phyloP scores from a whole-genome alignment of 2,888 invertebrate species.

The Venusia cambrica region DNA sequence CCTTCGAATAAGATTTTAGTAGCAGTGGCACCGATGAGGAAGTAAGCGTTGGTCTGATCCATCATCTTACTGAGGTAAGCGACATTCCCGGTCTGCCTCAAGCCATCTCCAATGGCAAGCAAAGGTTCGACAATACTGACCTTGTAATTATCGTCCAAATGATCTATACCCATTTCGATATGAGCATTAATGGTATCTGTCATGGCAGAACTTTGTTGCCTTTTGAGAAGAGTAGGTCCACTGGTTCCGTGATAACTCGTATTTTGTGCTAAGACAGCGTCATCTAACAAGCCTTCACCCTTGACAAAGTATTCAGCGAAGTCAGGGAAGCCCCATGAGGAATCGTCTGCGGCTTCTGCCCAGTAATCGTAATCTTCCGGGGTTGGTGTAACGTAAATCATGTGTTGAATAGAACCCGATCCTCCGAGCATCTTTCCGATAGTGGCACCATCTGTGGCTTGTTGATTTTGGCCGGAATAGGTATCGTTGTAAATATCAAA shows the following conservation, averaged over 20 bases:
- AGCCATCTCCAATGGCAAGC: constrained; percentile 23
- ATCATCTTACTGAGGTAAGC: constrained; percentile 31
- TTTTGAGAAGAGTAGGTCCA: constrained; percentile 34
- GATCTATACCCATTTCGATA: constrained; percentile 28
- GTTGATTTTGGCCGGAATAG: constrained; percentile 11
- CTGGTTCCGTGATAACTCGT: constrained; percentile 30
- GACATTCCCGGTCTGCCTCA: constrained; percentile 32
- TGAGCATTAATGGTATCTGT: constrained; percentile 29
- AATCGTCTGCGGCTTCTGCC: constrained; percentile 16
- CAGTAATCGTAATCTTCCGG: constrained; percentile 15
- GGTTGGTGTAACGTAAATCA: constrained; percentile 7
- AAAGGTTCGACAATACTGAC: constrained; percentile 21
- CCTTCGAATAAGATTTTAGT: constrained; percentile 40
- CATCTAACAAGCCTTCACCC: constrained; percentile 36
- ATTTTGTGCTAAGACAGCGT: constrained; percentile 23
- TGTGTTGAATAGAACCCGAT: constrained; percentile 18
- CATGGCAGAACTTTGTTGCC: constrained; percentile 22
- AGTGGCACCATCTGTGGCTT: neutral
- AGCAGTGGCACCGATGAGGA: constrained; percentile 34
- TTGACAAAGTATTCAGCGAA: constrained; percentile 21
- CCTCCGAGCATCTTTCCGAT: constrained; percentile 27
- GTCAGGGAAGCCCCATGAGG: constrained; percentile 17
- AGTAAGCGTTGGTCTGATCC: constrained; percentile 33
- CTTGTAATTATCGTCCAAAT: neutral
- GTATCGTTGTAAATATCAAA: constrained; percentile 7